Evolutionary conservation across 1,140 invertebrate species (phyloP).

Genomic region (Drosophila truncata): DNA sequence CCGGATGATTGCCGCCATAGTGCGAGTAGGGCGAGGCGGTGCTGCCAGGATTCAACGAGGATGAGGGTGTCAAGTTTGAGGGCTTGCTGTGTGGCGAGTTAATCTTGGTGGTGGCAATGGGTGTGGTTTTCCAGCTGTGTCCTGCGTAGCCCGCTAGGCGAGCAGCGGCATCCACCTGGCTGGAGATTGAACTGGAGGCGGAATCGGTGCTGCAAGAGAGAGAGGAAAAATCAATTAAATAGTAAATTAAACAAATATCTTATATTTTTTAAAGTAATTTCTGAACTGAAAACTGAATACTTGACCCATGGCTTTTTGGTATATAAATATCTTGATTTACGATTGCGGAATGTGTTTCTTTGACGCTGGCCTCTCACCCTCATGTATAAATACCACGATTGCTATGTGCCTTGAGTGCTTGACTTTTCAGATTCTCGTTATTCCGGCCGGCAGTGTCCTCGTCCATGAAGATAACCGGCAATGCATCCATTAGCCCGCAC

Average conservation of each 20-base stretch:
- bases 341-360: neutral
- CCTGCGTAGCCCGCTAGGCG: constrained; percentile 68
- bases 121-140: constrained; percentile 85
- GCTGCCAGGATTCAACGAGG: neutral
- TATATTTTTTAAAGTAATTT: neutral
- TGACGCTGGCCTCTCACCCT: neutral
- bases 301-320: neutral
- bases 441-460: constrained; percentile 34
- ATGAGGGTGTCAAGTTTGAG: constrained; percentile 31
- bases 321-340: neutral
- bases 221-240: neutral
- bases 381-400: constrained; percentile 4
- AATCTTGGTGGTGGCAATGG: constrained; percentile 85
- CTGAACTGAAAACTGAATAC: neutral
- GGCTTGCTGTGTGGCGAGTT: constrained; percentile 86
- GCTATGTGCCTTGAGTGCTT: constrained; percentile 17
- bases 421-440: constrained; percentile 29
- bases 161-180: constrained; percentile 79
- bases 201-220: constrained; percentile 64
- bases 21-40: constrained; percentile 53
- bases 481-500: constrained; percentile 43
- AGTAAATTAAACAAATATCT: neutral
- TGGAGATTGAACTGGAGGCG: constrained; percentile 78
- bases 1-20: constrained; percentile 58
- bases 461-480: constrained; percentile 44